A percentile compares a stretch with the other conserved stretches of the same genome.
phyloP scores from a whole-genome alignment of 2,888 invertebrate species.

The Neoaliturus tenellus region DNA sequence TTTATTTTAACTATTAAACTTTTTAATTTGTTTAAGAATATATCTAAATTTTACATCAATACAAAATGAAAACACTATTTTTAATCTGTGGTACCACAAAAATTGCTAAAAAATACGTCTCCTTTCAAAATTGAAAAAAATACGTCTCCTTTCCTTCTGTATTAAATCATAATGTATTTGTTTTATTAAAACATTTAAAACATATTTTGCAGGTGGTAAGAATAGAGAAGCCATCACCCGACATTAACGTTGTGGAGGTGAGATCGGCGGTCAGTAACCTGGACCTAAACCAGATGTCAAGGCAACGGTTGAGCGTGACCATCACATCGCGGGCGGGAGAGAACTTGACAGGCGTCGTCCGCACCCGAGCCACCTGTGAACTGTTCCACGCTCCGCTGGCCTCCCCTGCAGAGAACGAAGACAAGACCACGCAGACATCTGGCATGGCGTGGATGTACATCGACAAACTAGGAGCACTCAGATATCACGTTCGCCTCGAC shows the following conservation, averaged over 20 bases:
- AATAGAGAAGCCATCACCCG: constrained; percentile 84
- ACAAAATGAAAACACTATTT: too few relatives aligned
- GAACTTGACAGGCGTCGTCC: constrained; percentile 82
- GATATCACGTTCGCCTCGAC: constrained; percentile 82
- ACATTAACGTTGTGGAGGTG: constrained; percentile 86
- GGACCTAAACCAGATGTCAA: constrained; percentile 84
- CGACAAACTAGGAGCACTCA: constrained; percentile 85
- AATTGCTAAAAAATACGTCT: too few relatives aligned
- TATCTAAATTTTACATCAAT: too few relatives aligned
- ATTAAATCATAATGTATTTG: too few relatives aligned
- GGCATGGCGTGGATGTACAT: constrained; percentile 88
- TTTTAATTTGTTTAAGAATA: too few relatives aligned
- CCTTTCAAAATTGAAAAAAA: too few relatives aligned
- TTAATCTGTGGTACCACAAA: too few relatives aligned
- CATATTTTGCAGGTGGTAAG: constrained; percentile 77
- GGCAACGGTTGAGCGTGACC: constrained; percentile 79
- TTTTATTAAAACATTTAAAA: too few relatives aligned
- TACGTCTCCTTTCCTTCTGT: too few relatives aligned
- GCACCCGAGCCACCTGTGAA: constrained; percentile 87
- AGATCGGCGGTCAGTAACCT: constrained; percentile 86
- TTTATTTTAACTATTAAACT: too few relatives aligned
- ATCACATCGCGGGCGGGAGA: constrained; percentile 71
- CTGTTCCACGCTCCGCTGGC: constrained; percentile 81
- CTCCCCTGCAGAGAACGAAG: constrained; percentile 62
- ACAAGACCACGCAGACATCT: constrained; percentile 68